phyloP scores from a whole-genome alignment of 1,140 invertebrate species.

The Aphelenchoides besseyi region DNA sequence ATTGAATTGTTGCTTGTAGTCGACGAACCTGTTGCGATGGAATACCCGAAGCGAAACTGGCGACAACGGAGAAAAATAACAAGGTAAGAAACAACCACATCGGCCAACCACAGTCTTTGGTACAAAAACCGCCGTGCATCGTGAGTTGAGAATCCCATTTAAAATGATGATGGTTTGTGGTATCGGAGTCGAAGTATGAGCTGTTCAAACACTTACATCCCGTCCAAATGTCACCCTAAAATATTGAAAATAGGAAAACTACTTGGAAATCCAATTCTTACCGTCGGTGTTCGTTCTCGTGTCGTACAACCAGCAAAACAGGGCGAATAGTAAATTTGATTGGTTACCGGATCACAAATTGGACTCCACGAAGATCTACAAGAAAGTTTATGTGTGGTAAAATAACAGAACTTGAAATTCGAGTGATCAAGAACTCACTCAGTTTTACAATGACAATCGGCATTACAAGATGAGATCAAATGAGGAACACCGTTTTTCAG shows the following conservation, averaged over 20 bases:
- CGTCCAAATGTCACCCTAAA: conserved; percentile 49
- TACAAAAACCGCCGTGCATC: conserved; percentile 46
- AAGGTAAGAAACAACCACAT: conserved; percentile 57
- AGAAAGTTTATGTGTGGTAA: too few relatives aligned
- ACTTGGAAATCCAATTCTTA: not conserved
- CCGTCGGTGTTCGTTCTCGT: conserved; percentile 35
- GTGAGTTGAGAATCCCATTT: not conserved
- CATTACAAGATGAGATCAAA: conserved; percentile 37
- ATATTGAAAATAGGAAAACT: not conserved
- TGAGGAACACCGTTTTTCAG: conserved; percentile 26
- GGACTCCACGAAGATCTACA: conserved; percentile 56
- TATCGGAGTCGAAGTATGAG: not conserved
- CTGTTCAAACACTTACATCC: conserved; percentile 47
- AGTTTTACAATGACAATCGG: conserved; percentile 49
- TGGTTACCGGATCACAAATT: conserved; percentile 45
- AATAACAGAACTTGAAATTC: too few relatives aligned
- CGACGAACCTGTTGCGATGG: conserved; percentile 57
- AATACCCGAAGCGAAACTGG: conserved; percentile 61
- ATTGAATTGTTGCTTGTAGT: not conserved
- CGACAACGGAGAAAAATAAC: conserved; percentile 60
- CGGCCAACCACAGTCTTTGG: conserved; percentile 52
- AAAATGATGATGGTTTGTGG: not conserved
- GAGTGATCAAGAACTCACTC: too few relatives aligned
- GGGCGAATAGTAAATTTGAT: conserved; percentile 58
- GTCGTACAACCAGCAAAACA: conserved; percentile 56